These are phyloP conservation scores for Psylliodes chrysocephalus DNA, from an alignment of 2,888 invertebrate genomes.

Conservation along the genomic window DNA sequence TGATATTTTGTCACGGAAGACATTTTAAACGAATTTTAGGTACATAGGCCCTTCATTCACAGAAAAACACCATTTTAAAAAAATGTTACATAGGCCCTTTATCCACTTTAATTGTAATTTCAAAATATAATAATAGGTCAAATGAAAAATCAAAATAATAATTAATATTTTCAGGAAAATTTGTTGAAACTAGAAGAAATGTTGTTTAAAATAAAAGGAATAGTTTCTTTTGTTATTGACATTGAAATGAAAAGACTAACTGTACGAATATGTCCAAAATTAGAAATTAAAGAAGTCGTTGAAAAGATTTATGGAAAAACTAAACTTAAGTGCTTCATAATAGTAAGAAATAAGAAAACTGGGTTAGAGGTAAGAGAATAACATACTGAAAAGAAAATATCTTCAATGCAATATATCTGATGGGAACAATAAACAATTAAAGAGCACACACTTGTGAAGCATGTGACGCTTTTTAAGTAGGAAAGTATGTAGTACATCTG, in stretches of 20 bases:
- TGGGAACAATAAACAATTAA: too few relatives aligned
- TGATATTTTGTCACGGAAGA: too few relatives aligned
- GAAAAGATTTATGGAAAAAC: constrained; percentile 45
- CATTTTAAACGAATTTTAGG: too few relatives aligned
- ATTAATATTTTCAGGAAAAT: constrained; percentile 43
- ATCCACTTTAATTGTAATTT: too few relatives aligned
- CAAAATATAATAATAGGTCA: not conserved
- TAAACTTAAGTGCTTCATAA: constrained; percentile 44
- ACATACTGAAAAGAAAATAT: too few relatives aligned
- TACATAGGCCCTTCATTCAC: too few relatives aligned
- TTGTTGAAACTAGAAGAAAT: constrained; percentile 44
- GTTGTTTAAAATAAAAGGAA: constrained; percentile 50
- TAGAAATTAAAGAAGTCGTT: constrained; percentile 46
- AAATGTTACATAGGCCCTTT: too few relatives aligned
- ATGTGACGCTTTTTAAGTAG: too few relatives aligned
- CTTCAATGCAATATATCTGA: too few relatives aligned
- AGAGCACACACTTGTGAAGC: too few relatives aligned
- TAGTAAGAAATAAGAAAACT: constrained; percentile 45
- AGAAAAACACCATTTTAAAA: too few relatives aligned
- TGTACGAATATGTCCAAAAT: constrained; percentile 47
- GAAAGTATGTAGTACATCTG: too few relatives aligned
- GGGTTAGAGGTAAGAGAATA: constrained; percentile 41
- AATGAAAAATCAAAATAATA: not conserved
- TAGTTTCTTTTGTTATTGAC: constrained; percentile 54
- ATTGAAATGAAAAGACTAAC: constrained; percentile 49